A percentile compares a stretch with the other conserved stretches of the same genome.
Conservation (phyloP, 2,797 vertebrate species). For the Halcyon leucocephala region DNA sequence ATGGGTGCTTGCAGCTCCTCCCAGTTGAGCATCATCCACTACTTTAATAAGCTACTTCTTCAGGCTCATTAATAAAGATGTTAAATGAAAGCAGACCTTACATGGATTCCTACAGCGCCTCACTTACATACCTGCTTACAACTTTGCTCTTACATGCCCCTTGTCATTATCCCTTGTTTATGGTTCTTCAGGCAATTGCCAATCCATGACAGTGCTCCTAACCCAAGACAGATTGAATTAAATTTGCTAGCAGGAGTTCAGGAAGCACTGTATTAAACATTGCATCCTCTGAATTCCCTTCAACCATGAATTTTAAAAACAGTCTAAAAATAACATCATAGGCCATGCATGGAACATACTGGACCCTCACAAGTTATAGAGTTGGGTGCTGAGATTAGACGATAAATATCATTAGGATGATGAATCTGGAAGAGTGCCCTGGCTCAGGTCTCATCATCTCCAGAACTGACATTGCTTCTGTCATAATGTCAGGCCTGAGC, state of each 20-base stretch:
- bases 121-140: slow-evolving; percentile 13
- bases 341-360: neutral
- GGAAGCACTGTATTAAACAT: slow-evolving; percentile 24
- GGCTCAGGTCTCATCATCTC: neutral
- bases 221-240: slow-evolving; percentile 65
- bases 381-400: neutral
- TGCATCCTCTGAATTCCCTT: slow-evolving; percentile 10
- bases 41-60: slow-evolving; percentile 15
- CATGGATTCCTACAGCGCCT: neutral
- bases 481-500: neutral
- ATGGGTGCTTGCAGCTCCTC: neutral
- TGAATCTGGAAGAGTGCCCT: neutral
- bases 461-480: neutral
- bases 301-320: slow-evolving; percentile 36
- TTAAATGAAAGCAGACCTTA: slow-evolving; percentile 37
- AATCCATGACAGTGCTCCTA: slow-evolving; percentile 51
- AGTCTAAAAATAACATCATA: slow-evolving; percentile 27
- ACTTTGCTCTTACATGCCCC: slow-evolving; percentile 53
- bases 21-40: neutral
- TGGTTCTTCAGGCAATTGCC: slow-evolving; percentile 65
- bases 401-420: neutral
- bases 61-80: slow-evolving; percentile 46
- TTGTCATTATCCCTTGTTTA: slow-evolving; percentile 65
- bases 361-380: neutral
- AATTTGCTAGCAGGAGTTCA: slow-evolving; percentile 48